Evolutionary conservation across 2,113 vertebrate genomes (phyloP).

Genomic region (Blennius ocellaris): DNA sequence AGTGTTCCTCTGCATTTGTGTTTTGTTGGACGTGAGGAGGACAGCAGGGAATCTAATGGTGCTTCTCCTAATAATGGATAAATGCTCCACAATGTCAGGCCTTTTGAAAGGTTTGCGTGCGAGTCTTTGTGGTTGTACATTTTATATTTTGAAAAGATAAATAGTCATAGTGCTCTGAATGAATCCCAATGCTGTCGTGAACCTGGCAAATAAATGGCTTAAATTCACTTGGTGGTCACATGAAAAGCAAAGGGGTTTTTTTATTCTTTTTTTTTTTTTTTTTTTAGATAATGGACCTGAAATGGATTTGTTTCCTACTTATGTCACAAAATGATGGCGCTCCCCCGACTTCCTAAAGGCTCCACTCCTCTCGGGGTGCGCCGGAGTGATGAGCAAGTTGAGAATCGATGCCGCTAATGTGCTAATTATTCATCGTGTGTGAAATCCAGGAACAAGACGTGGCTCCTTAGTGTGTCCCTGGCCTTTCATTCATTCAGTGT

Average conservation of each 20-base stretch:
- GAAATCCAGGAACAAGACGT: conserved; percentile 12
- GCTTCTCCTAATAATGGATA: conserved; percentile 53
- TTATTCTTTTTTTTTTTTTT: not conserved
- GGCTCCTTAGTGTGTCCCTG: too few species aligned
- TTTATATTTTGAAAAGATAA: conserved; percentile 2
- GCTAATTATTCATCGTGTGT: conserved; percentile 22
- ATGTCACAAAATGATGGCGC: not conserved
- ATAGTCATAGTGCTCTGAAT: not conserved
- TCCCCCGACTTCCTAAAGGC: not conserved
- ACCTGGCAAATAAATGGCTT: not conserved
- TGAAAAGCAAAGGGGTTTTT: not conserved
- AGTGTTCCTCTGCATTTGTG: conserved; percentile 11
- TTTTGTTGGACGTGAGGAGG: conserved; percentile 4
- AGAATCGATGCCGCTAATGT: conserved; percentile 36
- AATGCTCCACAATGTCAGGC: conserved; percentile 18
- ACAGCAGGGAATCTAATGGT: conserved; percentile 38
- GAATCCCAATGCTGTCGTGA: not conserved
- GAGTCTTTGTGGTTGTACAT: conserved; percentile 1
- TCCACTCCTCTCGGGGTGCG: not conserved
- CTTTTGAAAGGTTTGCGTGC: conserved; percentile 16
- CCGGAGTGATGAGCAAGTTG: not conserved
- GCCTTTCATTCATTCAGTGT: conserved; percentile 12
- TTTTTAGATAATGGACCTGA: not conserved
- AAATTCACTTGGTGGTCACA: not conserved
- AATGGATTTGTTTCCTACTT: not conserved